Evolutionary conservation across 2,888 invertebrate species (phyloP).

Genomic region (Aphidius colemani): DNA sequence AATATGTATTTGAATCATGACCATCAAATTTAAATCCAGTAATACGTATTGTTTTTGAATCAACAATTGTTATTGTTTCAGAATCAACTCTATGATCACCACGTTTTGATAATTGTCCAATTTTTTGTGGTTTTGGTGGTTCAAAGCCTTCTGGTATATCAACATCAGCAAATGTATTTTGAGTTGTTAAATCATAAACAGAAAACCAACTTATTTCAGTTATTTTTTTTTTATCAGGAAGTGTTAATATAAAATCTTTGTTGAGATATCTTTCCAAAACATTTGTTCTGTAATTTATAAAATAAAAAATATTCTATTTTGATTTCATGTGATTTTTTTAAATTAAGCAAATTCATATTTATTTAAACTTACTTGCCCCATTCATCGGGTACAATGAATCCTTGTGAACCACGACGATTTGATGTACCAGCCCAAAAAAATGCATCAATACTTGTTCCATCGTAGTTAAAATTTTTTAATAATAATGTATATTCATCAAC

Average conservation of each 20-base stretch:
- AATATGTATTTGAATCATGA: constrained; percentile 75
- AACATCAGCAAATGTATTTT: constrained; percentile 86
- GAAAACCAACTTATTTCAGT: constrained; percentile 89
- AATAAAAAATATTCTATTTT: too few relatives aligned
- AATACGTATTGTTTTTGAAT: constrained; percentile 80
- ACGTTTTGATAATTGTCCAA: constrained; percentile 66
- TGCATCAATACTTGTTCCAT: constrained; percentile 88
- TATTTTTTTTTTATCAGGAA: constrained; percentile 85
- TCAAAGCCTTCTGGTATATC: constrained; percentile 90
- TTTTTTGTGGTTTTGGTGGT: constrained; percentile 74
- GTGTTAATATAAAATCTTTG: constrained; percentile 77
- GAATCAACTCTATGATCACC: constrained; percentile 71
- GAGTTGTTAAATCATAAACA: constrained; percentile 80
- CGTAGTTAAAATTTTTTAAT: constrained; percentile 82
- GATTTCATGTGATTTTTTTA: too few relatives aligned
- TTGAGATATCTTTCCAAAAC: constrained; percentile 84
- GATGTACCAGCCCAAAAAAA: constrained; percentile 94
- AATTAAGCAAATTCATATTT: too few relatives aligned
- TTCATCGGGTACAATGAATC: constrained; percentile 89
- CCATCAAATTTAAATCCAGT: constrained; percentile 81
- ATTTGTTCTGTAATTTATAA: constrained; percentile 71
- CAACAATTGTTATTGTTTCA: constrained; percentile 74
- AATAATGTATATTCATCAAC: constrained; percentile 84
- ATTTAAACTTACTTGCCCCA: constrained; percentile 74
- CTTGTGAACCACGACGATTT: constrained; percentile 85